phyloP scores from a whole-genome alignment of 2,888 invertebrate genomes.

The Eristalis intricaria region DNA sequence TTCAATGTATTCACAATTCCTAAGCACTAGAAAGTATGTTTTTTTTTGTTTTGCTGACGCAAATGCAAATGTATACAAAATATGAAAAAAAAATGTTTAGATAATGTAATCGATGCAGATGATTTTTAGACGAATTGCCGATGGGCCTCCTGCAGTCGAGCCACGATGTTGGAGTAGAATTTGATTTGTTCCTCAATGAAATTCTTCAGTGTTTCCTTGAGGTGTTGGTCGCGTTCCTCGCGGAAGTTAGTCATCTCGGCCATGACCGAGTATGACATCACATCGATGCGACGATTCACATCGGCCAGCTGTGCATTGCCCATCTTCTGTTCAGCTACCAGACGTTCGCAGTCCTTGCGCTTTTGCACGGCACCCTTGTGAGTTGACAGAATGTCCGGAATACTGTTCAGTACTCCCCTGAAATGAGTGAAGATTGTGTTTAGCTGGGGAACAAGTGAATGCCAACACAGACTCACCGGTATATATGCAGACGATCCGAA shows the following conservation, averaged over 20 bases:
- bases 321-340: conserved; percentile 91
- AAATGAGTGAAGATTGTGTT: neutral
- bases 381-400: conserved; percentile 94
- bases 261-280: conserved; percentile 95
- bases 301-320: conserved; percentile 90
- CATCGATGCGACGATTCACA: conserved; percentile 92
- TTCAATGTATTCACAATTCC: conserved; percentile 36
- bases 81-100: neutral
- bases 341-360: conserved; percentile 92
- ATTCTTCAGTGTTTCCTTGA: conserved; percentile 91
- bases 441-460: neutral
- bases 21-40: neutral
- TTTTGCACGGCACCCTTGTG: conserved; percentile 96
- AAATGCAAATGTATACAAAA: conserved; percentile 1
- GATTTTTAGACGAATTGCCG: conserved; percentile 80
- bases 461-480: conserved; percentile 82
- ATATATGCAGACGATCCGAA: conserved; percentile 94
- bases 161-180: conserved; percentile 94
- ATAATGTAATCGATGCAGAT: conserved; percentile 10
- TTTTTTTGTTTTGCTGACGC: neutral
- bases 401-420: conserved; percentile 92
- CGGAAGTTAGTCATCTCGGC: conserved; percentile 98
- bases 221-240: conserved; percentile 91
- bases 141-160: conserved; percentile 86
- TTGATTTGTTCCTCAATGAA: conserved; percentile 94